Evolutionary conservation across 2,113 vertebrate species (phyloP), one percentile per base, ranked within the genome.

Genomic region (Corythornis cristatus): DNA sequence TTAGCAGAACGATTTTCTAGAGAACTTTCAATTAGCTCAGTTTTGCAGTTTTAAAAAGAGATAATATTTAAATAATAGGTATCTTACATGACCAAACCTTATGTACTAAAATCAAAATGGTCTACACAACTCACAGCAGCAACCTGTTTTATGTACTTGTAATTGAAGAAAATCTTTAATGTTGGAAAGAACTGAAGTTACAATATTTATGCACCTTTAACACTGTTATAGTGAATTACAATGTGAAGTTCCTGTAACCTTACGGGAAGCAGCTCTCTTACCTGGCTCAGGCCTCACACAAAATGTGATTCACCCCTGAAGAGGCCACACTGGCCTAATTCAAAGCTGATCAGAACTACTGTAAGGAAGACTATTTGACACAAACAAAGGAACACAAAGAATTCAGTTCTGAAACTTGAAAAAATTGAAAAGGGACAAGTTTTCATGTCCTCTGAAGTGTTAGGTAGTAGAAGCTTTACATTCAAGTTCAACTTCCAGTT

Each of bases 381-480:
- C 19, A 85, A 73, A 25, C 35, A 56, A 57, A 17, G 13, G 28
- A 72, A 77, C 12, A 51, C 54, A 28, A 91, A 85, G 28, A 77
- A 70, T 40, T 60, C 23, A 28, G 40, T 78, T 81, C 91, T 87
- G 78, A 87, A 89, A 91, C 22, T n/a, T 21, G 54, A 73, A 88
- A 83, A 88, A 83, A 17, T 2, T 70, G 33, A 70, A 70, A 92
- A 91, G 15, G 60, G 56, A 14, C 71, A 80, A 19, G 10, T 82
- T 74, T 87, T 87, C 66, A 6, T 20, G 14, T 87, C 57, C 50
- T 74, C 68, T 60, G 29, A 68, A 88, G 29, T 74, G 57, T 65
- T 88, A 75, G 20, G 58, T 65, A 93, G 81, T 10, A 77, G 51
- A 85, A 73, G n/a, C 5, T 96, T 93, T 95, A 91, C 86, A 94